Evolutionary conservation across 1,140 invertebrate genomes (phyloP).

Genomic region (Psilanteris sp.): DNA sequence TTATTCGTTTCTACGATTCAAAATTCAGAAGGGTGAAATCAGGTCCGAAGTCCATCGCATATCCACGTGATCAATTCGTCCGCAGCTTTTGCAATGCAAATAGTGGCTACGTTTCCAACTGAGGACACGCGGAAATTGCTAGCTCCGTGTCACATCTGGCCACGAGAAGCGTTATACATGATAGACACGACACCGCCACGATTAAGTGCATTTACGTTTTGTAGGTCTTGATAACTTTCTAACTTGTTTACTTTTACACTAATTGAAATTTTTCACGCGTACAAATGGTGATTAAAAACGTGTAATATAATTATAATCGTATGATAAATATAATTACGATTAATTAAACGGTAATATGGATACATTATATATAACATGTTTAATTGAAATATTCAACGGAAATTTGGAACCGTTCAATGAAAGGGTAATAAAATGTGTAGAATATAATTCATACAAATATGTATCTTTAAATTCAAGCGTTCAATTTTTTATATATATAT

Average conservation of each 20-base stretch:
- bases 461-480: too few relatives aligned
- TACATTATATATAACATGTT: too few relatives aligned
- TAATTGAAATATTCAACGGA: too few relatives aligned
- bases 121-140: conserved; percentile 57
- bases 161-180: conserved; percentile 50
- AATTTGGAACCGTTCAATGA: too few relatives aligned
- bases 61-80: conserved; percentile 52
- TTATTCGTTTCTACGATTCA: conserved; percentile 58
- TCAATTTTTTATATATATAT: too few relatives aligned
- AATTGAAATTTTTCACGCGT: not conserved
- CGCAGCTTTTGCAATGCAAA: conserved; percentile 75
- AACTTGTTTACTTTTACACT: conserved; percentile 13
- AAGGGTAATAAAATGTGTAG: too few relatives aligned
- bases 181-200: conserved; percentile 40
- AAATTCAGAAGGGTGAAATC: conserved; percentile 62
- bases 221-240: conserved; percentile 33
- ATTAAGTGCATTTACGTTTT: conserved; percentile 53
- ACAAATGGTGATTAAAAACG: not conserved
- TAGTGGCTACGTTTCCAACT: conserved; percentile 59
- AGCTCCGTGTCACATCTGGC: conserved; percentile 57
- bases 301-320: too few relatives aligned
- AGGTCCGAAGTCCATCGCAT: conserved; percentile 43
- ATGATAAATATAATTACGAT: too few relatives aligned
- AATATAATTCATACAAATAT: too few relatives aligned
- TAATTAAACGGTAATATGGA: too few relatives aligned